Evolutionary conservation across 1,140 invertebrate genomes (phyloP), one percentile per base, ranked within the genome.

Genomic region (Hirudo medicinalis): DNA sequence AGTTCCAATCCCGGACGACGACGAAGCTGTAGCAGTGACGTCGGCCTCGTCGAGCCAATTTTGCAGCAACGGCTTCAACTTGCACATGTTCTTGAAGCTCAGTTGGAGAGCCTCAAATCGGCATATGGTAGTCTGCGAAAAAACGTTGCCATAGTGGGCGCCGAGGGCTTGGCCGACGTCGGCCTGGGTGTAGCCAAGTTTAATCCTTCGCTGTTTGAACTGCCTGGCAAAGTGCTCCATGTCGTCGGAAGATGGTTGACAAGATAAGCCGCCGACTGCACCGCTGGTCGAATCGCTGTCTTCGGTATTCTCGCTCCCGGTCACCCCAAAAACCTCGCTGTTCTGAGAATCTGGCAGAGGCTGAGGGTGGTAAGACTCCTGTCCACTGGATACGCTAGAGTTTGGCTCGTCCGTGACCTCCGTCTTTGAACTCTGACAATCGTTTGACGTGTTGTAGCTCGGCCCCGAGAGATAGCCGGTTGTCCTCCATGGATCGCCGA

Each of bases 51-150:
- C 95, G 40, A 99, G 85, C 96, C 96, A 99, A 84, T 99, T 99
- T 80, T 96, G 93, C 67, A 99, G 85, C 73, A 99, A 84, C 49
- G 96, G 96, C 84, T 98, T 98, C 80, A 99, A 85, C 84, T 99
- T 99, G 86, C 95, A 99, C 96, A 99, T 99, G 82, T 99, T 99
- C 83, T 99, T 99, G 86, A 98, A 98, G 83, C 92, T 96, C 75
- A 99, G 85, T 82, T 99, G 96, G 74, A 99, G 84, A 74, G 96
- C 96, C 85, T 99, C 96, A 84, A 99, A 99, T 78, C 96, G 87
- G 84, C 96, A 99, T 82, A 99, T 99, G 71, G 96, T 99, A 71
- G 96, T 99, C 84, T 99, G 96, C 57, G 92, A 96, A 84, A 99
- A 99, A 25, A 99, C 95, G 80, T 99, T 99, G 72, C 96, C 96